Evolutionary conservation across 1,140 invertebrate genomes (phyloP), one percentile per base, ranked within the genome.

Genomic region (Calliopsis andreniformis): DNA sequence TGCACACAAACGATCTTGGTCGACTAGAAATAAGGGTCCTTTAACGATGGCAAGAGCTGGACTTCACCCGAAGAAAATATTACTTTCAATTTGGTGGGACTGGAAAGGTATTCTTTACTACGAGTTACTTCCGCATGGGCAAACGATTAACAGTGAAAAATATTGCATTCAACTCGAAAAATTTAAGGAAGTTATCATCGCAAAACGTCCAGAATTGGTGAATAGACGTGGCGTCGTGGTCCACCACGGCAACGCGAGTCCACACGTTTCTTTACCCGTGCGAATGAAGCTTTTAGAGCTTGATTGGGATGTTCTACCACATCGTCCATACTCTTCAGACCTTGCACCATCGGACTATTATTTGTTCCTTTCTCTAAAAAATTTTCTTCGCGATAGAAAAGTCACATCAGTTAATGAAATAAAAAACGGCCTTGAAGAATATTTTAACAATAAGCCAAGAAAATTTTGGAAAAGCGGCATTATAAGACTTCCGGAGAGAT

Each of bases 51-150:
- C 77, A n/a, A 84, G 73, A 30, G 30, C 70, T 6, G 77, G 45
- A 66, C 76, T 83, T n/a, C 76, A 43, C 2, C 47, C 73, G n/a
- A 82, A 32, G 39, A 79, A 82, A 28, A 49, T 76, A 23, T 20
- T 66, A 3, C 0, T 66, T 12, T 49, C 16, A 10, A 49, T 53
- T 32, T 66, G 30, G 4, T 66, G 45, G 45, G 28, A 53, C 14
- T 20, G 28, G 30, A 49, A 64, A 3, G 45, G 30, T 35, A 12
- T 23, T 0, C n/a, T 66, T 8, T 39, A 39, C 6, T 53, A 39
- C n/a, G n/a, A 66, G 30, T 5, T 51, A 1, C 32, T 35, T 39
- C 56, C 32, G 2, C 55, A 58, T 35, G n/a, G 8, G 20, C n/a
- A 30, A 30, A 45, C 18, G 16, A 39, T 32, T 20, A 35, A n/a